These are phyloP conservation scores for Carapus acus DNA, from an alignment of 2,797 vertebrate species.

Conservation along the genomic window DNA sequence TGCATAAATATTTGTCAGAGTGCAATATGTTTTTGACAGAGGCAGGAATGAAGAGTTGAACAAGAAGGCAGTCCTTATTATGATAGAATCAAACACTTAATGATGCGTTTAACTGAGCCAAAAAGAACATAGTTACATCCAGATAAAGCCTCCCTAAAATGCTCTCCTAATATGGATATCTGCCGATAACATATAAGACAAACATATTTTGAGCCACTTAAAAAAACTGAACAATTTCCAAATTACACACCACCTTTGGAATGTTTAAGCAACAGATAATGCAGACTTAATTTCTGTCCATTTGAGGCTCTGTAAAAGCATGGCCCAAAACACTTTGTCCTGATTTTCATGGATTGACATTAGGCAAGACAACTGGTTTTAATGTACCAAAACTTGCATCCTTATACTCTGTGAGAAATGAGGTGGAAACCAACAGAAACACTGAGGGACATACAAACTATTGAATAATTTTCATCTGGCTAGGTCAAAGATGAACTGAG, in stretches of 20 bases:
- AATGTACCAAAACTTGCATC: background rate
- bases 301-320: slow-evolving; percentile 15
- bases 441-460: background rate
- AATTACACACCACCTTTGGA: slow-evolving; percentile 29
- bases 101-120: slow-evolving; percentile 51
- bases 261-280: slow-evolving; percentile 30
- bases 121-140: slow-evolving; percentile 53
- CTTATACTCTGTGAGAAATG: background rate
- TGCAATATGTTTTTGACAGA: slow-evolving; percentile 47
- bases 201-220: slow-evolving; percentile 24
- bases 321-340: background rate
- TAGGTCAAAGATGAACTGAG: background rate
- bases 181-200: slow-evolving; percentile 27
- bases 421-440: background rate
- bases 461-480: background rate
- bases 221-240: slow-evolving; percentile 33
- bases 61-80: slow-evolving; percentile 53
- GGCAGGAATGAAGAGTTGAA: slow-evolving; percentile 49
- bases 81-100: slow-evolving; percentile 58
- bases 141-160: slow-evolving; percentile 41
- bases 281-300: slow-evolving; percentile 22
- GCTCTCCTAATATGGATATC: slow-evolving; percentile 44
- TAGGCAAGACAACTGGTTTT: background rate
- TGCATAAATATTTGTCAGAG: slow-evolving; percentile 63
- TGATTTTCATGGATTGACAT: slow-evolving; percentile 7